Conservation (phyloP, 2,797 vertebrate genomes). For the Enteromius anoplus region DNA sequence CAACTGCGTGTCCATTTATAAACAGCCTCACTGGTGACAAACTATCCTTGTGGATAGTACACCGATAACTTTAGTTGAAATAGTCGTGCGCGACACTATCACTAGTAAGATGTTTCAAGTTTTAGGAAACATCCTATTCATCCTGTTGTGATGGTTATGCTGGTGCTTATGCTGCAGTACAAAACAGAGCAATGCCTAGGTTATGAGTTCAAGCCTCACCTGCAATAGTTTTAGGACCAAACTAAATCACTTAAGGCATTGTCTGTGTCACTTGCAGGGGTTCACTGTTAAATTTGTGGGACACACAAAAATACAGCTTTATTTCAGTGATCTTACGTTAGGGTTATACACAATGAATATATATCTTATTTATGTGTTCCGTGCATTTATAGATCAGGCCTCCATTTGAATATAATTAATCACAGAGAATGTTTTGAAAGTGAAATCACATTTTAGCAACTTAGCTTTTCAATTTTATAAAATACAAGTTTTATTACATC, state of each 20-base stretch:
- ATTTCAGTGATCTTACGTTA: not conserved
- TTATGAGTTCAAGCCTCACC: slow-evolving; percentile 19
- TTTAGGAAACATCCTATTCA: not conserved
- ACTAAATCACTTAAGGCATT: not conserved
- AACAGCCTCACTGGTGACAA: not conserved
- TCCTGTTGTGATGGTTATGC: not conserved
- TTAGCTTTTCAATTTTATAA: not conserved
- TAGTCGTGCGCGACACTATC: not conserved
- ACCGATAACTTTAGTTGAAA: not conserved
- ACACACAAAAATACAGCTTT: no score
- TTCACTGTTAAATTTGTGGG: not conserved
- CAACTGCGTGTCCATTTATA: not conserved
- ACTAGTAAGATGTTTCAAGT: not conserved
- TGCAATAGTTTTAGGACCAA: not conserved
- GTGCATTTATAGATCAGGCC: not conserved
- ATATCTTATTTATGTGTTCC: not conserved
- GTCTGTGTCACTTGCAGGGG: no score
- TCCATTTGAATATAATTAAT: not conserved
- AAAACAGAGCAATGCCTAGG: slow-evolving; percentile 7
- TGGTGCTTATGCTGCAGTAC: no score
- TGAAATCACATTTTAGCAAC: not conserved
- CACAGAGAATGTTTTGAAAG: no score
- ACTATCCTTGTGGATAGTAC: not conserved
- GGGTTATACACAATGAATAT: not conserved
- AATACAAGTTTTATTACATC: not conserved